Conservation (phyloP, 2,113 vertebrate genomes). For the Coturnix japonica region DNA sequence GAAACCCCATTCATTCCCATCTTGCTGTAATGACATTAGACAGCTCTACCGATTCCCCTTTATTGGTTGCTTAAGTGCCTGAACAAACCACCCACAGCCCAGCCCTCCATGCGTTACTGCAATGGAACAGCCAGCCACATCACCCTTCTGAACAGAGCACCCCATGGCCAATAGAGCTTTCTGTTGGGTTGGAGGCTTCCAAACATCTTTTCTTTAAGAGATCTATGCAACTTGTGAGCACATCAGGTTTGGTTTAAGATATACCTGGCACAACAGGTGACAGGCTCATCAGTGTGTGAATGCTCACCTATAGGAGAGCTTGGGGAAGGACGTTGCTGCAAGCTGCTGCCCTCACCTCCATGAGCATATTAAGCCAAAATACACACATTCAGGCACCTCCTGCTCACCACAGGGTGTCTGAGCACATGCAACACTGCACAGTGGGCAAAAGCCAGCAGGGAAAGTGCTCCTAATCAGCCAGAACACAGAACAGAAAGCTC, state of each 20-base stretch:
- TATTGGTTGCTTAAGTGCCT: conserved; percentile 15
- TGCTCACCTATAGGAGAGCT: not conserved
- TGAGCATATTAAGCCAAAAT: not conserved
- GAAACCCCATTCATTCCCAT: conserved; percentile 45
- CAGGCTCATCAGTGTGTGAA: rapidly evolving
- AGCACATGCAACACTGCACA: not conserved
- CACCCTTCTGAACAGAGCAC: not conserved
- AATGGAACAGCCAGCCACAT: conserved; percentile 38
- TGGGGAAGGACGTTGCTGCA: not conserved
- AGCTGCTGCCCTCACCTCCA: not conserved
- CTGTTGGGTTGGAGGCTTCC: conserved; percentile 16
- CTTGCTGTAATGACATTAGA: conserved; percentile 50
- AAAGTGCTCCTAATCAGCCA: conserved; percentile 25
- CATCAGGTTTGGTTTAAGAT: not conserved
- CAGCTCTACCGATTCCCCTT: conserved; percentile 53
- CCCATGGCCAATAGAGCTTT: not conserved
- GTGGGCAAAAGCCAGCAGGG: not conserved
- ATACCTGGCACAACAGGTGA: rapidly evolving
- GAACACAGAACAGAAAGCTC: not conserved
- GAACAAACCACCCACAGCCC: not conserved
- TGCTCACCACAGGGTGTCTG: not conserved
- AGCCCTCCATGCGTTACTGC: not conserved
- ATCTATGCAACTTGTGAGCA: not conserved
- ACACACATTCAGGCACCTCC: not conserved
- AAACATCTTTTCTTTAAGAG: conserved; percentile 38